Conservation (phyloP, 2,113 vertebrate species). For the Acanthochromis polyacanthus region DNA sequence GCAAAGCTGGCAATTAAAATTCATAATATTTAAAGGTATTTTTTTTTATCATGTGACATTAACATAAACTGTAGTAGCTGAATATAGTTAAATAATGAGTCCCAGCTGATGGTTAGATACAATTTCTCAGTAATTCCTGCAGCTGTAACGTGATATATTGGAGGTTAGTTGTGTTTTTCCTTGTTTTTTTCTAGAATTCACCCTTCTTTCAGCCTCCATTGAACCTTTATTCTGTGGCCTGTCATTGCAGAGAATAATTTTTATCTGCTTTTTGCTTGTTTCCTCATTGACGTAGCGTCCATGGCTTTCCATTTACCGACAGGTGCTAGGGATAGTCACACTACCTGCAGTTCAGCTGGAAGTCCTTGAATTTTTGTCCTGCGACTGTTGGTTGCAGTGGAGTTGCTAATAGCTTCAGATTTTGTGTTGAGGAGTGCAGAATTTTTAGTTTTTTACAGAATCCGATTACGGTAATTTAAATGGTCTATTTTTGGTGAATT, state of each 20-base stretch:
- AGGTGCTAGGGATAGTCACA: slow-evolving; percentile 43
- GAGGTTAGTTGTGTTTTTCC: slow-evolving; percentile 12
- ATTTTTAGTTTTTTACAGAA: no score
- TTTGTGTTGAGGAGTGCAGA: no score
- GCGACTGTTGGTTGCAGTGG: no score
- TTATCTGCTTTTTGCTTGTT: background rate
- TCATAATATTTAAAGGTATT: background rate
- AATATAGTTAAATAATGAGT: background rate
- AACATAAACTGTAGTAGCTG: background rate
- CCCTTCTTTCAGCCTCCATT: background rate
- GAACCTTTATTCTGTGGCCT: no score
- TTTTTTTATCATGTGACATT: background rate
- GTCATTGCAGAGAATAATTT: no score
- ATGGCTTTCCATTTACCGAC: slow-evolving; percentile 66
- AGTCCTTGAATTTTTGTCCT: no score
- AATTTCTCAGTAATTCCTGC: slow-evolving; percentile 7
- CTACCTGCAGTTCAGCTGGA: no score
- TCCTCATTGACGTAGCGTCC: background rate
- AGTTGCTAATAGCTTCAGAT: no score
- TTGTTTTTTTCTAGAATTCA: background rate
- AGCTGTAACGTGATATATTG: slow-evolving; percentile 25
- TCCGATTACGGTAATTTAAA: no score
- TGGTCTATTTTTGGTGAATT: no score
- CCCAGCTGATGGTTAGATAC: background rate
- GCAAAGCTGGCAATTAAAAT: no score